phyloP scores from a whole-genome alignment of 2,113 vertebrate genomes.

The Brachypodius melanocephalos region DNA sequence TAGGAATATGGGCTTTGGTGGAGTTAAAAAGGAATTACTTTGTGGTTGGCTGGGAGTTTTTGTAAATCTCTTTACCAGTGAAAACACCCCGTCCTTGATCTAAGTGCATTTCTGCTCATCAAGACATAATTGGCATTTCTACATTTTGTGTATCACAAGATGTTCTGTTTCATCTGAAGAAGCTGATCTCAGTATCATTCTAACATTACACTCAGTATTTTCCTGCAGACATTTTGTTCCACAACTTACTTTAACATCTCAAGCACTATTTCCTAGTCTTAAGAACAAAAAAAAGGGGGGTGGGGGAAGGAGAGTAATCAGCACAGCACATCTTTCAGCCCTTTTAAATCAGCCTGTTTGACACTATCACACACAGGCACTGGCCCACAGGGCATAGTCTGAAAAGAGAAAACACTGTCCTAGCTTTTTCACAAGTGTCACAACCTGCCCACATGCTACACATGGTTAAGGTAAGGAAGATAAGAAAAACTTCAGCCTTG shows the following conservation, averaged over 20 bases:
- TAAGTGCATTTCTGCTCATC: neutral
- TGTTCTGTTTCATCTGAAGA: neutral
- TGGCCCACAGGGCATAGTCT: neutral
- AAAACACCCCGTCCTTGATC: neutral
- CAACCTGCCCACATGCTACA: neutral
- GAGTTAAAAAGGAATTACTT: neutral
- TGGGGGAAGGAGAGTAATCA: neutral
- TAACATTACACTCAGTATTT: neutral
- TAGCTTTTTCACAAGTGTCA: neutral
- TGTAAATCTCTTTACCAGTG: neutral
- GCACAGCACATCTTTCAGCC: neutral
- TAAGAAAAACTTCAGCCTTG: neutral
- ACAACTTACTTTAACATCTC: neutral
- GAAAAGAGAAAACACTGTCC: neutral
- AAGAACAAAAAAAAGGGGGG: neutral
- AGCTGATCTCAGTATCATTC: neutral
- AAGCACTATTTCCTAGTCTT: neutral
- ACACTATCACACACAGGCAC: neutral
- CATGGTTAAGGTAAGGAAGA: neutral
- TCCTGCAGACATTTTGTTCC: neutral
- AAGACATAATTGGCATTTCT: neutral
- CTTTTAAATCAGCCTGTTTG: neutral
- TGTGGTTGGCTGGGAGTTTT: neutral
- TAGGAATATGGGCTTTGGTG: neutral
- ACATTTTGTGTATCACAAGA: neutral